Percentiles rank a stretch among this genome's conserved stretches.
Conservation (phyloP, 2,888 invertebrate genomes). For the Hydraecia micacea region DNA sequence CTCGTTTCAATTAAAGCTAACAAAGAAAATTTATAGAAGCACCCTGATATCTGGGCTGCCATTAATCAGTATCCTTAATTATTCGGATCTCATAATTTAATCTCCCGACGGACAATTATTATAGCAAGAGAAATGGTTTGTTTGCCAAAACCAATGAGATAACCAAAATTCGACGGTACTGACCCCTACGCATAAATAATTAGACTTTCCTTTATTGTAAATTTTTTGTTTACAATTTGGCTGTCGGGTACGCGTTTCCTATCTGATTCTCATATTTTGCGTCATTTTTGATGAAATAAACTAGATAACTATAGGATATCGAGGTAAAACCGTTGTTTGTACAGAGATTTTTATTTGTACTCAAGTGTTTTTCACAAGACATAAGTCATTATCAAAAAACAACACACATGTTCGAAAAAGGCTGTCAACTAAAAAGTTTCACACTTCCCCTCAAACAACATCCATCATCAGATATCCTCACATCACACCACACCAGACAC, state of each 20-base stretch:
- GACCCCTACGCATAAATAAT: slow-evolving; percentile 56
- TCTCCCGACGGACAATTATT: slow-evolving; percentile 65
- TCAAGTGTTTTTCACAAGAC: too few relatives aligned
- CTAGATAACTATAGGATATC: too few relatives aligned
- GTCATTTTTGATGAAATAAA: too few relatives aligned
- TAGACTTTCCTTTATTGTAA: slow-evolving; percentile 21
- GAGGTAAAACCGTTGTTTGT: too few relatives aligned
- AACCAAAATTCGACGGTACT: slow-evolving; percentile 40
- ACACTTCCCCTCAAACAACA: too few relatives aligned
- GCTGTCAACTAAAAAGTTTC: too few relatives aligned
- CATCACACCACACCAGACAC: too few relatives aligned
- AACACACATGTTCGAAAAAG: too few relatives aligned
- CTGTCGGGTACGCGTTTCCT: background rate
- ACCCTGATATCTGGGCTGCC: slow-evolving; percentile 52
- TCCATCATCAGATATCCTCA: too few relatives aligned
- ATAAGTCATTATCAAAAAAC: too few relatives aligned
- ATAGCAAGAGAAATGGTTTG: slow-evolving; percentile 70
- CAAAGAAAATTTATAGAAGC: slow-evolving; percentile 59
- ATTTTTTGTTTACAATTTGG: slow-evolving; percentile 14
- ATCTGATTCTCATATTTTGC: slow-evolving; percentile 6
- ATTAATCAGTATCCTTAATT: slow-evolving; percentile 72
- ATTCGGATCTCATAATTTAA: slow-evolving; percentile 68
- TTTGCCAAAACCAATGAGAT: slow-evolving; percentile 64
- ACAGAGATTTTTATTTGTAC: too few relatives aligned
- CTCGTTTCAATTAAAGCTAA: slow-evolving; percentile 59